phyloP scores from a whole-genome alignment of 2,888 invertebrate species.

The Drosophila testacea region DNA sequence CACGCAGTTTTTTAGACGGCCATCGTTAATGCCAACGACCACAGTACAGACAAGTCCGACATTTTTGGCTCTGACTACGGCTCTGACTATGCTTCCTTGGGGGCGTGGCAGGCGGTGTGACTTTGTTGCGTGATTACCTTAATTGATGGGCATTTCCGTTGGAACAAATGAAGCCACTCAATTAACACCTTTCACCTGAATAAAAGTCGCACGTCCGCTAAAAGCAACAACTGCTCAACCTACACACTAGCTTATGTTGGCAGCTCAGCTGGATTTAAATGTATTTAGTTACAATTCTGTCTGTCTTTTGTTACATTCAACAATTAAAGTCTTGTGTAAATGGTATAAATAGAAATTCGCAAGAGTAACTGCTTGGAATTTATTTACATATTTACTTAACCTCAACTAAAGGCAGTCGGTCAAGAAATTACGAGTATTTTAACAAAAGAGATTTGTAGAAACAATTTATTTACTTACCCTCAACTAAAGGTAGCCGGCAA shows the following conservation, averaged over 20 bases:
- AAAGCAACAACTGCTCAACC: constrained; percentile 40
- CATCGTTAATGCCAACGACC: constrained; percentile 69
- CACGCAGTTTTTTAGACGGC: constrained; percentile 80
- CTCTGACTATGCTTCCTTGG: not conserved
- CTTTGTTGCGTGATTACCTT: constrained; percentile 81
- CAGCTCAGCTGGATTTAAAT: constrained; percentile 11
- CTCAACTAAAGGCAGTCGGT: too few relatives aligned
- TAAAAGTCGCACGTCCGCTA: constrained; percentile 70
- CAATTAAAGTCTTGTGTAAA: not conserved
- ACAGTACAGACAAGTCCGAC: constrained; percentile 46
- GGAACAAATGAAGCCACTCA: constrained; percentile 81
- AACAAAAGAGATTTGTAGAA: too few relatives aligned
- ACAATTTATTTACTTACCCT: too few relatives aligned
- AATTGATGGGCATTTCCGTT: constrained; percentile 80
- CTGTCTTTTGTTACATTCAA: constrained; percentile 25
- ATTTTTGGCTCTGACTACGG: constrained; percentile 20
- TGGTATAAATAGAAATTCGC: not conserved
- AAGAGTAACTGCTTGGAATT: not conserved
- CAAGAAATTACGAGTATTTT: too few relatives aligned
- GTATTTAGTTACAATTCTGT: constrained; percentile 21
- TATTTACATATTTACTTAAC: too few relatives aligned
- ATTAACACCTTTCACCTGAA: constrained; percentile 78
- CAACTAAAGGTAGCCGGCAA: too few relatives aligned
- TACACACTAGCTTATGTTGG: not conserved
- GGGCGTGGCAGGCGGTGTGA: constrained; percentile 74